Evolutionary conservation across 2,888 invertebrate genomes (phyloP).

Genomic region (Cheilosia pagana): DNA sequence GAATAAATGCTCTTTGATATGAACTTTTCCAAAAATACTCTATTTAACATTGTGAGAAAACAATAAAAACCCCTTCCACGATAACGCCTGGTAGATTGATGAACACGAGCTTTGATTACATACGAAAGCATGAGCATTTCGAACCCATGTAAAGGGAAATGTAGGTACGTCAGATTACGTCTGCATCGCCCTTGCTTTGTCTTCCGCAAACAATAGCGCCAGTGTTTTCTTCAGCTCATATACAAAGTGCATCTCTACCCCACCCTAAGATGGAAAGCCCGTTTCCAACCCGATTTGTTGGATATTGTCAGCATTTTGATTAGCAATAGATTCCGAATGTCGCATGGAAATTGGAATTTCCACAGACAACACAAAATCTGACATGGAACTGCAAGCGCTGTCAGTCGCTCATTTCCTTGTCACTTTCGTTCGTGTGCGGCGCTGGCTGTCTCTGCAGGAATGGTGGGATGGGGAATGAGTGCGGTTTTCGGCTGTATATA

Average conservation of each 20-base stretch:
- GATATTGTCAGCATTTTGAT: constrained; percentile 43
- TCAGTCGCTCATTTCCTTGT: constrained; percentile 71
- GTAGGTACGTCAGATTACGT: constrained; percentile 30
- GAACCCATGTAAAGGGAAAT: constrained; percentile 51
- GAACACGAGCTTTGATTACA: not conserved
- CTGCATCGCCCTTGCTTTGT: constrained; percentile 27
- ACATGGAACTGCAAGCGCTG: constrained; percentile 48
- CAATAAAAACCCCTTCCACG: too few species aligned
- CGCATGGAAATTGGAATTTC: constrained; percentile 67
- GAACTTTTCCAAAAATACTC: too few species aligned
- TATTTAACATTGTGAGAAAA: too few species aligned
- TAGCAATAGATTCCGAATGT: constrained; percentile 47
- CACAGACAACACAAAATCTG: constrained; percentile 43
- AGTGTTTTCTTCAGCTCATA: constrained; percentile 8
- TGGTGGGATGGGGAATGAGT: constrained; percentile 45
- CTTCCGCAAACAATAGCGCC: constrained; percentile 34
- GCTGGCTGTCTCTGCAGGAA: not conserved
- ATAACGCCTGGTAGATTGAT: too few species aligned
- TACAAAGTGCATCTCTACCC: constrained; percentile 37
- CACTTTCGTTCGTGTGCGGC: constrained; percentile 50
- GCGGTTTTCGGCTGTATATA: constrained; percentile 58
- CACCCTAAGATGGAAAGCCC: not conserved
- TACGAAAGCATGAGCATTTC: constrained; percentile 46
- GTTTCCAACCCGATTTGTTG: not conserved
- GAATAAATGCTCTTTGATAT: too few species aligned